phyloP scores from a whole-genome alignment of 2,113 vertebrate genomes.

The Tichodroma muraria region DNA sequence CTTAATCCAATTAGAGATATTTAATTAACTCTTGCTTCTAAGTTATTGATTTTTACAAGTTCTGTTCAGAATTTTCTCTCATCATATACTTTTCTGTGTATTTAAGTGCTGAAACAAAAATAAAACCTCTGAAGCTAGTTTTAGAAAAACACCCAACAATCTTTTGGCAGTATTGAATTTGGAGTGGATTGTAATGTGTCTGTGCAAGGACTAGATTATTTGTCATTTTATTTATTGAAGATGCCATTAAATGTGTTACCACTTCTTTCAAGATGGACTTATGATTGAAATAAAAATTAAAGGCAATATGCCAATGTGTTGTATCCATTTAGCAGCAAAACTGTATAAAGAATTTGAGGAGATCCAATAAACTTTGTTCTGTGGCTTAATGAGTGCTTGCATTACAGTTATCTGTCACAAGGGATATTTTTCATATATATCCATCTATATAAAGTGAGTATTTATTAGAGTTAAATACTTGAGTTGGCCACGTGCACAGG shows the following conservation, averaged over 20 bases:
- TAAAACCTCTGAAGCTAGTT: background rate
- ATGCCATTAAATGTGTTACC: constrained; percentile 29
- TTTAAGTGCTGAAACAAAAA: constrained; percentile 44
- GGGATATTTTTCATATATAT: background rate
- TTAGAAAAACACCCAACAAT: background rate
- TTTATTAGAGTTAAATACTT: background rate
- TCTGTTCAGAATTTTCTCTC: constrained; percentile 36
- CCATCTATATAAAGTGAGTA: background rate
- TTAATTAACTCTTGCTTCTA: constrained; percentile 4
- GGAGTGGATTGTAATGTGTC: constrained; percentile 51
- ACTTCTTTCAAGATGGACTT: constrained; percentile 8
- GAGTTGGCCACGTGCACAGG: too few species aligned
- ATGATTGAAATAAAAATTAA: constrained; percentile 30
- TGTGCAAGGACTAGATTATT: constrained; percentile 36
- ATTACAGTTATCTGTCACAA: background rate
- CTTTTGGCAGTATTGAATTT: constrained; percentile 45
- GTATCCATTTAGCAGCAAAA: constrained; percentile 38
- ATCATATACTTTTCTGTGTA: constrained; percentile 15
- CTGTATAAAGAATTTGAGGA: constrained; percentile 50
- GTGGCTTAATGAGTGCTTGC: constrained; percentile 26
- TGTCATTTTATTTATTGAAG: constrained; percentile 64
- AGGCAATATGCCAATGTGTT: background rate
- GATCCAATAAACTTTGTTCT: constrained; percentile 65
- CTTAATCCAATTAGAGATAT: background rate
- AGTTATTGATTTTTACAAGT: constrained; percentile 16